Percentiles rank a stretch among this genome's conserved stretches.
These are phyloP conservation scores for Odontothrips loti DNA, from an alignment of 2,888 invertebrate genomes.

Conservation along the genomic window DNA sequence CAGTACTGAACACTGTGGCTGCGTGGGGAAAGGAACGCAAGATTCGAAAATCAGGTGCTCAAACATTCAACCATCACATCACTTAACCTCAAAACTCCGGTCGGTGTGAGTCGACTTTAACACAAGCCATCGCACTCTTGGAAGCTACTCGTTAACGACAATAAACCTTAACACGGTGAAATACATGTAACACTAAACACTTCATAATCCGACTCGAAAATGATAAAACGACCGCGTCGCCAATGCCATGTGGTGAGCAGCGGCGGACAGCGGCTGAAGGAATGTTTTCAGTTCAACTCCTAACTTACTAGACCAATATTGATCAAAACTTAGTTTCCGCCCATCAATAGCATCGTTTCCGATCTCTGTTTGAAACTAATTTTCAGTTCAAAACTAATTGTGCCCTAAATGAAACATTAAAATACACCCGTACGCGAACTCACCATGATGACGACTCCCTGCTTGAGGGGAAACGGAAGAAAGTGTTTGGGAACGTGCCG, in stretches of 20 bases:
- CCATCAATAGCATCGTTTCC: too few relatives aligned
- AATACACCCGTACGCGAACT: neutral
- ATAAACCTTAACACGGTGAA: neutral
- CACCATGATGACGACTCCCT: conserved; percentile 25
- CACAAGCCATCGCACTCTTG: neutral
- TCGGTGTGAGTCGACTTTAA: neutral
- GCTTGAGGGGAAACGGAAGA: conserved; percentile 13
- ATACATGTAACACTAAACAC: neutral
- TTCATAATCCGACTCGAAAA: neutral
- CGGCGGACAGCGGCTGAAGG: too few relatives aligned
- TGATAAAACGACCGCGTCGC: neutral
- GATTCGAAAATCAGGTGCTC: too few relatives aligned
- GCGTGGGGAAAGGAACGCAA: neutral
- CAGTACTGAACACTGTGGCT: neutral
- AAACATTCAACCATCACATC: too few relatives aligned
- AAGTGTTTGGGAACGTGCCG: neutral
- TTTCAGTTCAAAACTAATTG: neutral
- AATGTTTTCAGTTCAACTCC: too few relatives aligned
- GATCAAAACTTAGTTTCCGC: too few relatives aligned
- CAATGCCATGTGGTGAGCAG: neutral
- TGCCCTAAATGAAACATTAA: neutral
- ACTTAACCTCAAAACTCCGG: too few relatives aligned
- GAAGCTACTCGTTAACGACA: neutral
- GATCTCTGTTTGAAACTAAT: too few relatives aligned
- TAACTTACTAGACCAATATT: too few relatives aligned